Evolutionary conservation across 1,140 invertebrate genomes (phyloP), one percentile per base, ranked within the genome.

Genomic region (Forficula auricularia): DNA sequence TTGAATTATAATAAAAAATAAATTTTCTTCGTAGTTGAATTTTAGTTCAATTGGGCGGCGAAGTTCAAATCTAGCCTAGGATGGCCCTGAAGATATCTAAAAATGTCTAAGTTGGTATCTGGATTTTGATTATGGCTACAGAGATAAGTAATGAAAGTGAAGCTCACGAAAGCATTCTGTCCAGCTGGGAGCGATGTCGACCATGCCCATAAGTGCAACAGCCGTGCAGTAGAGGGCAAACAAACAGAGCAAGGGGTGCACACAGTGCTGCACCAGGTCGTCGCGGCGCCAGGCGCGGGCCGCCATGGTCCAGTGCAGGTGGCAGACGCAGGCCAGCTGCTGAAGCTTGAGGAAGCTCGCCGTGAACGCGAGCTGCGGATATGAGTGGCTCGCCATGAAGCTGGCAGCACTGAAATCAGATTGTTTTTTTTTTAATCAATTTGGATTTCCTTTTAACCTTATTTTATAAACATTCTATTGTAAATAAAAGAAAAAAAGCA

Each of bases 301-400:
- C 14, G 65, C 64, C 42, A 64, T 47, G 16, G 65, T 63, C 66
- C 67, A 69, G 47, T 69, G 64, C 42, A 66, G 61, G 54, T 71
- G 67, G 48, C 64, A 67, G 42, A 70, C 60, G 4, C 68, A 52
- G 36, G 66, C 57, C 37, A 70, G 67, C 48, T 68, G 65, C 8
- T 67, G 46, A 14, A 70, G 53, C 42, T 68, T 68, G 8, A 69
- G 53, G 45, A 63, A 68, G 42, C 62, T 65, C 6, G 64, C 58
- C 0, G 57, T 52, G 51, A 70, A 68, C 48, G 69, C 64, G 40
- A 70, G 47, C 49, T 70, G 65, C 6, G 62, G 58, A 44, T 57
- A 58, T 43, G 59, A 55, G 37, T 51, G 56, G 1, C 64, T 60
- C 16, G 66, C 50, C 27, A 69, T 50, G 54, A 66, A 69, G 52